Conservation (phyloP, 2,888 invertebrate species). For the Watsonalla cultraria region DNA sequence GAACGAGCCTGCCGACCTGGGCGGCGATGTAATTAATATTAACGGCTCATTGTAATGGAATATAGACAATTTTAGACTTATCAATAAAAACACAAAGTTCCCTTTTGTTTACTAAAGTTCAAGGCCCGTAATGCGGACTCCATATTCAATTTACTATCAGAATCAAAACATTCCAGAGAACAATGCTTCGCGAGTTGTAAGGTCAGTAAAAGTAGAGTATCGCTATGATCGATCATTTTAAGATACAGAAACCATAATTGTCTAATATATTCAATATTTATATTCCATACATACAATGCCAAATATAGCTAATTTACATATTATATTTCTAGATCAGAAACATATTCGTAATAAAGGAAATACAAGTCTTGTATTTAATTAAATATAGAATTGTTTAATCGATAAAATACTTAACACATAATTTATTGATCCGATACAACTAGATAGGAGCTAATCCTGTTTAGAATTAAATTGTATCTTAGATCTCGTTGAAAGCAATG, state of each 20-base stretch:
- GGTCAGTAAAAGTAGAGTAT: constrained; percentile 12
- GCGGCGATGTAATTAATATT: constrained; percentile 36
- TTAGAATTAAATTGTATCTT: constrained; percentile 20
- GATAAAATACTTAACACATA: too few relatives aligned
- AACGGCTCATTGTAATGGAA: constrained; percentile 41
- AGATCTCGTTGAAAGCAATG: constrained; percentile 11
- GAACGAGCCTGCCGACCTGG: constrained; percentile 14
- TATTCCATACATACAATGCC: constrained; percentile 13
- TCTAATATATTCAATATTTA: background rate
- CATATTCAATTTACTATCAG: constrained; percentile 29
- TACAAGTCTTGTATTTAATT: too few relatives aligned
- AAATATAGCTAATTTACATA: too few relatives aligned
- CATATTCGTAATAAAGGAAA: too few relatives aligned
- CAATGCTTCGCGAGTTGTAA: background rate
- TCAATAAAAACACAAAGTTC: constrained; percentile 37
- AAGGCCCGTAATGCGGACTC: constrained; percentile 33
- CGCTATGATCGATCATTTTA: background rate
- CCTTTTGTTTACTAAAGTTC: constrained; percentile 50
- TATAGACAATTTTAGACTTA: constrained; percentile 43
- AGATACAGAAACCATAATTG: background rate
- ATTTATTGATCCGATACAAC: too few relatives aligned
- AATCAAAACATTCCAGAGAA: constrained; percentile 32
- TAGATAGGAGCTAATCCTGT: constrained; percentile 8
- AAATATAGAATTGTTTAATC: too few relatives aligned
- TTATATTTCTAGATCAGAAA: too few relatives aligned